A percentile compares a stretch with the other conserved stretches of the same genome.
phyloP scores from a whole-genome alignment of 2,888 invertebrate genomes.

The Ophraella communa region DNA sequence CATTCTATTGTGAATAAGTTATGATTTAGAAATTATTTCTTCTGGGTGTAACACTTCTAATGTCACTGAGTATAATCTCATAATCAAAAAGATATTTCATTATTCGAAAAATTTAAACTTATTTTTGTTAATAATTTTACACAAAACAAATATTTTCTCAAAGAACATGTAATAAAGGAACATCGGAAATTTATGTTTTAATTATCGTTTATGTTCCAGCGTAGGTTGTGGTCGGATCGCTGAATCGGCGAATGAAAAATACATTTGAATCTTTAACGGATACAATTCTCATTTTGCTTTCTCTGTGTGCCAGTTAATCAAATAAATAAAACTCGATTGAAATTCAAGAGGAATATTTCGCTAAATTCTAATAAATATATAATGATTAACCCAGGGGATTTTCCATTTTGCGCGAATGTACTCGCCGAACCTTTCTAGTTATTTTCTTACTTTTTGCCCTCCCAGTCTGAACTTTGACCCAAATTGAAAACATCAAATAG shows the following conservation, averaged over 20 bases:
- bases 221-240: not conserved
- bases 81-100: too few relatives aligned
- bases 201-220: not conserved
- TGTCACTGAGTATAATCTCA: too few relatives aligned
- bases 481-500: conserved; percentile 26
- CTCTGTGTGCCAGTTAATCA: conserved; percentile 24
- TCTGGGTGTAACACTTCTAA: too few relatives aligned
- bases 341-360: conserved; percentile 31
- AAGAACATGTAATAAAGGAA: too few relatives aligned
- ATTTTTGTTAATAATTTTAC: too few relatives aligned
- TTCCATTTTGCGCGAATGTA: conserved; percentile 25
- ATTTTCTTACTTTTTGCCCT: conserved; percentile 16
- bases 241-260: conserved; percentile 12
- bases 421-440: conserved; percentile 18
- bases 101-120: too few relatives aligned
- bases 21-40: too few relatives aligned
- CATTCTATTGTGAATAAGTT: too few relatives aligned
- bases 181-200: too few relatives aligned
- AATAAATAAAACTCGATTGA: conserved; percentile 34
- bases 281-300: conserved; percentile 14
- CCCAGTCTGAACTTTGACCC: conserved; percentile 21
- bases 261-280: conserved; percentile 17
- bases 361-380: conserved; percentile 36
- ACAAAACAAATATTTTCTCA: too few relatives aligned
- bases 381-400: conserved; percentile 33